Percentiles rank a stretch among this genome's conserved stretches.
phyloP scores from a whole-genome alignment of 1,140 invertebrate genomes.

The Sitobion miscanthi region DNA sequence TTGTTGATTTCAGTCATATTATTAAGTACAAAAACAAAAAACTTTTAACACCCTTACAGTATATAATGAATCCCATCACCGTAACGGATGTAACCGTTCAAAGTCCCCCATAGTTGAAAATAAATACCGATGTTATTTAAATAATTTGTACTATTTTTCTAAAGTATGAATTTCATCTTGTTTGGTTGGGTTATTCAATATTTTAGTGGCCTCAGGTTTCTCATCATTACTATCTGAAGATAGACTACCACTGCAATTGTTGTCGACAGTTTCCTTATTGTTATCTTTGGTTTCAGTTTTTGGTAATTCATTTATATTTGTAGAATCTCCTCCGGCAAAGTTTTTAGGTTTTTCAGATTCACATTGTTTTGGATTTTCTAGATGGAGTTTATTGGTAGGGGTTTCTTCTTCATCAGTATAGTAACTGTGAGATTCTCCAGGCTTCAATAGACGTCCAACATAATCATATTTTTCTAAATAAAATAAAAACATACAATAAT shows the following conservation, averaged over 20 bases:
- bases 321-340: not conserved
- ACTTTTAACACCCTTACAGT: constrained; percentile 41
- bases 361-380: constrained; percentile 57
- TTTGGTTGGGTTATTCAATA: not conserved
- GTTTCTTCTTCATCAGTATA: constrained; percentile 93
- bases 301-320: not conserved
- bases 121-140: constrained; percentile 13
- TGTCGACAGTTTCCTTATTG: not conserved
- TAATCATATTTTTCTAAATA: constrained; percentile 89
- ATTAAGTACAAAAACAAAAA: constrained; percentile 51
- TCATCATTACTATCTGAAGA: not conserved
- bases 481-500: constrained; percentile 62
- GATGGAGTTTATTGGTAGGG: constrained; percentile 64
- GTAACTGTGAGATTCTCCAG: constrained; percentile 86
- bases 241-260: not conserved
- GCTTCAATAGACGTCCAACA: constrained; percentile 88
- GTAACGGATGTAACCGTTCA: not conserved
- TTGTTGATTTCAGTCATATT: constrained; percentile 50
- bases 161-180: not conserved
- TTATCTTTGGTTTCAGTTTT: constrained; percentile 7
- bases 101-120: not conserved
- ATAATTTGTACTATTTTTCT: constrained; percentile 40
- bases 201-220: not conserved
- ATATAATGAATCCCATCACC: constrained; percentile 45
- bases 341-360: constrained; percentile 62